A percentile compares a stretch with the other conserved stretches of the same genome.
phyloP scores from a whole-genome alignment of 2,113 vertebrate species.

The Catagonus wagneri region DNA sequence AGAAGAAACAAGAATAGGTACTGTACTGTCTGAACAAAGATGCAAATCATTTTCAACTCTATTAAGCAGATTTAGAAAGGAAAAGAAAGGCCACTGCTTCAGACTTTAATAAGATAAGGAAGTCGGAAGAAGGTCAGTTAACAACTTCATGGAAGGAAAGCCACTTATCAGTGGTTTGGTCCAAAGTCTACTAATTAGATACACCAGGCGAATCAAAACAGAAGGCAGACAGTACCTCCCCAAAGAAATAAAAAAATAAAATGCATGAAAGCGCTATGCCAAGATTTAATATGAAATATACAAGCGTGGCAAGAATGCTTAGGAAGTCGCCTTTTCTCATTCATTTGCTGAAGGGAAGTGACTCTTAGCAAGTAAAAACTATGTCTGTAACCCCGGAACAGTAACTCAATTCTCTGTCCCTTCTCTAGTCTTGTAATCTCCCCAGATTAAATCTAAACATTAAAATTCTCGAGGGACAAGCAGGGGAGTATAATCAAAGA shows the following conservation, averaged over 20 bases:
- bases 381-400: neutral
- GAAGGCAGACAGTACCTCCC: neutral
- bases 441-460: neutral
- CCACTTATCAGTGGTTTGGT: neutral
- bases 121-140: neutral
- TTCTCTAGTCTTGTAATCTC: constrained; percentile 12
- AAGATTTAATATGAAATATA: neutral
- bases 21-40: neutral
- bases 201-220: constrained; percentile 9
- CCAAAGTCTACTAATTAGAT: neutral
- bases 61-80: constrained; percentile 15
- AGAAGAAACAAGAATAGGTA: neutral
- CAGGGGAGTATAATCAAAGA: neutral
- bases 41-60: constrained; percentile 40
- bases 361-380: neutral
- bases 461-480: neutral
- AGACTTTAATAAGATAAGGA: neutral
- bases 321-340: neutral
- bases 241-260: constrained; percentile 39
- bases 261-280: neutral
- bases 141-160: neutral
- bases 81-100: neutral
- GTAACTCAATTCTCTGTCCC: constrained; percentile 22
- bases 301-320: neutral
- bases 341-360: neutral